Percentiles rank a stretch among this genome's conserved stretches.
Evolutionary conservation across 2,797 vertebrate species (phyloP).

Genomic region (Scomberomorus guttatus): DNA sequence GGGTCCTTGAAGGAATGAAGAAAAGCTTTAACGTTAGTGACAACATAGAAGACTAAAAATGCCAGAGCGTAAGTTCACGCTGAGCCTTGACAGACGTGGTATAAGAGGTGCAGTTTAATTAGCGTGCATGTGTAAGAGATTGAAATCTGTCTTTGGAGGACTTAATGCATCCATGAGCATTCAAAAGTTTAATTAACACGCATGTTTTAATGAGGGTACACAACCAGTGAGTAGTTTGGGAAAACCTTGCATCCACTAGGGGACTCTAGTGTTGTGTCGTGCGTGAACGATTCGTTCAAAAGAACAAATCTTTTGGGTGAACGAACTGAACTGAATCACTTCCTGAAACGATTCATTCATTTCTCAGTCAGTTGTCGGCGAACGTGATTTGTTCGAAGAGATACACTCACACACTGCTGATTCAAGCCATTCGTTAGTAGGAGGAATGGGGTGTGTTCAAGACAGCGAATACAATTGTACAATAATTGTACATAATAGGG

Average conservation of each 20-base stretch:
- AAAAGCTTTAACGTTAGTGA: background rate
- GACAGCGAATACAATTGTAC: too few species aligned
- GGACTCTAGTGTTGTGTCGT: background rate
- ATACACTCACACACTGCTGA: too few species aligned
- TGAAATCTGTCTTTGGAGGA: background rate
- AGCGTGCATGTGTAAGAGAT: background rate
- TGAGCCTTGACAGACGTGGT: background rate
- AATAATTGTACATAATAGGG: too few species aligned
- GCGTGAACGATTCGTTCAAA: too few species aligned
- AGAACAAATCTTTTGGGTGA: too few species aligned
- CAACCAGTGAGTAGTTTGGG: background rate
- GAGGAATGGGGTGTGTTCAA: too few species aligned
- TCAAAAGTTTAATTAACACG: background rate
- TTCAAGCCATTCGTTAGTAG: too few species aligned
- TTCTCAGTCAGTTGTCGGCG: too few species aligned
- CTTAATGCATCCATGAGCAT: too few species aligned
- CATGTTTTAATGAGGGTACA: background rate
- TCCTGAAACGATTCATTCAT: too few species aligned
- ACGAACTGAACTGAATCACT: too few species aligned
- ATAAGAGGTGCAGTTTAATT: background rate
- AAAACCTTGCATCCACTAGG: background rate
- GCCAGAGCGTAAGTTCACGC: background rate
- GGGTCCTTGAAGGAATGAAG: constrained; percentile 34
- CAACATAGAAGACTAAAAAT: background rate
- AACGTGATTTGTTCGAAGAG: too few species aligned